Percentiles rank a stretch among this genome's conserved stretches.
Evolutionary conservation across 2,888 invertebrate genomes (phyloP).

Genomic region (Pycnomerus fuliginosus): DNA sequence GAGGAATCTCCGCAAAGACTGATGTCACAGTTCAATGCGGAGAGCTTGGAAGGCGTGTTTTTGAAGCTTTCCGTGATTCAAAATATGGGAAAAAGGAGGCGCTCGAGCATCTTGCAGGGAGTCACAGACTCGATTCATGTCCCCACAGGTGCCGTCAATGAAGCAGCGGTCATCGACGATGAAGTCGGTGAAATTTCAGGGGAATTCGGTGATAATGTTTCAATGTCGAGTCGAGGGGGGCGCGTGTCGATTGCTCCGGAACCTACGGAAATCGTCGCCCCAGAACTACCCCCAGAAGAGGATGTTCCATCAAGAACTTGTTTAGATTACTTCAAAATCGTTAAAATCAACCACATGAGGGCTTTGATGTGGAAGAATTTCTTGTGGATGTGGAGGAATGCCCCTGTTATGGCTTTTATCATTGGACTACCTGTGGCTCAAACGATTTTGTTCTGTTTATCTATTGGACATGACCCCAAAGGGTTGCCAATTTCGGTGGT

Average conservation of each 20-base stretch:
- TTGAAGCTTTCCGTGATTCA: slow-evolving; percentile 77
- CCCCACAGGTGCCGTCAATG: slow-evolving; percentile 62
- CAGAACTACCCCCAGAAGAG: slow-evolving; percentile 69
- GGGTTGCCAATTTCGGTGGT: slow-evolving; percentile 76
- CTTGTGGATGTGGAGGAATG: slow-evolving; percentile 81
- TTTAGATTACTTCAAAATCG: slow-evolving; percentile 60
- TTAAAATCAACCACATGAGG: slow-evolving; percentile 72
- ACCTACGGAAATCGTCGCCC: slow-evolving; percentile 32
- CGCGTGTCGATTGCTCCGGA: slow-evolving; percentile 64
- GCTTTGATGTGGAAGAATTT: slow-evolving; percentile 88
- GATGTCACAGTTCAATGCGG: slow-evolving; percentile 69
- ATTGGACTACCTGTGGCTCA: slow-evolving; percentile 83
- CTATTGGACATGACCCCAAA: slow-evolving; percentile 83
- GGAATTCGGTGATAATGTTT: slow-evolving; percentile 84
- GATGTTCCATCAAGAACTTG: slow-evolving; percentile 58
- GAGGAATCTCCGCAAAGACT: slow-evolving; percentile 77
- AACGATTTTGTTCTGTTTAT: slow-evolving; percentile 83
- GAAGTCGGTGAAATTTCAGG: slow-evolving; percentile 79
- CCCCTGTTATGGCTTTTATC: slow-evolving; percentile 80
- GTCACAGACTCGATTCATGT: slow-evolving; percentile 68
- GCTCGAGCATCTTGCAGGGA: slow-evolving; percentile 78
- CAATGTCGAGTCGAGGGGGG: slow-evolving; percentile 69
- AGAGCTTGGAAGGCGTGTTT: slow-evolving; percentile 79
- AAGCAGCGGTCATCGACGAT: slow-evolving; percentile 60
- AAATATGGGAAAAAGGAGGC: slow-evolving; percentile 76